Base-by-base conservation (phyloP, 2,888 invertebrate species). In the Epinotia nisella region DNA sequence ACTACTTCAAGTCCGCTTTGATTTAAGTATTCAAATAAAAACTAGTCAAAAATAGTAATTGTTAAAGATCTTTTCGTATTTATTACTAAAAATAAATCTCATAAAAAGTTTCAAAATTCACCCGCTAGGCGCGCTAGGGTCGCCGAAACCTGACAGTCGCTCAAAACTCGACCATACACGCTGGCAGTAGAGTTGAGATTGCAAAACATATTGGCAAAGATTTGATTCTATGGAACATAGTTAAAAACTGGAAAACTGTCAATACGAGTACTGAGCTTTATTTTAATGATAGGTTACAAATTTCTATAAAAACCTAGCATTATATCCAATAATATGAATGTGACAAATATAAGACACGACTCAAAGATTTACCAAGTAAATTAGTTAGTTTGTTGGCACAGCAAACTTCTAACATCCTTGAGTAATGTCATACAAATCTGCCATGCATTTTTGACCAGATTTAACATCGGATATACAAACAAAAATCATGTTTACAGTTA, bases 181-280 rank as follows among this genome's bases (percentile, higher is more conserved):
- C 76, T 86, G 85, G 86, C 88, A 85, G 86, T 87, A 83, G 75
- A 80, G 77, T 76, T 72, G 68, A 75, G 66, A 61, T 74, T 55
- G 59, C 75, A 75, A 78, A 80, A 79, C 82, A 80, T 78, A 81
- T 80, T 77, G 79, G 76, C 79, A 76, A 75, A 77, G 70, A 19
- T 65, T 19, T 2, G 21, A 24, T 1, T 55, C 15, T 49, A 45
- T 45, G 45, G 39, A 55, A 65, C 51, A 51, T 51, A 55, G 19
- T 19, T 56, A 35, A 59, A 59, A 7, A 19, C 35, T 35, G 49
- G 49, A 49, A 49, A 41, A 60, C 60, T n/a, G 60, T n/a, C 39
- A 53, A 53, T 19, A 53, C 19, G 19, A 53, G 11, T 53, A n/a
- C 11, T 21, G 53, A 53, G 19, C 53, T 19, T 53, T 53, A 53